Base-by-base conservation (phyloP, 2,797 vertebrate genomes). In the Xiphorhynchus erythropygius region DNA sequence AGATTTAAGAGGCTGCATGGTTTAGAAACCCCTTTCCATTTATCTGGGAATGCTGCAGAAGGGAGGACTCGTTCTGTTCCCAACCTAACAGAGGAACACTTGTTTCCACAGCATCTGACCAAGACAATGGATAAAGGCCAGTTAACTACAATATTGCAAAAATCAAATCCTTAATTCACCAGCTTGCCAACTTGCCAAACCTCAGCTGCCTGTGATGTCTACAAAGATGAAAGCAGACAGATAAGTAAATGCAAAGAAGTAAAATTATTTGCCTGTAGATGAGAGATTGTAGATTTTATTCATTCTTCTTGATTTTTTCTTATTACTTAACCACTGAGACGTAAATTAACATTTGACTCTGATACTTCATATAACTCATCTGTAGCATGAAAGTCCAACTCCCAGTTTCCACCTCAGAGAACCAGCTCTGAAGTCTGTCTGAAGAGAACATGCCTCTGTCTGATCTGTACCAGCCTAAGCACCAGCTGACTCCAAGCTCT, bases 261-360 rank as follows among this genome's bases (percentile, higher is more conserved):
- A 65, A 63, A 86, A 95, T 87, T 79, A 91, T 92, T 89, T 92
- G 90, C 94, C 83, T 89, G 71, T 87, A 91, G 60, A 94, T 84
- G 56, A 91, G 63, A 94, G 76, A 75, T 18, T 47, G 23, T 17
- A 87, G 46, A 64, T 76, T 85, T 87, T 89, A 76, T 79, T 93
- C 59, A 74, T 67, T 77, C 64, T 69, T 55, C 85, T 67, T 93
- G 68, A 90, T 84, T 94, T 93, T 90, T 87, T 90, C 67, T 49
- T 86, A 52, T 67, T 92, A 91, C 69, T 95, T 92, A 90, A 84
- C 87, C 32, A 63, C 62, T 0, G 10, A 86, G 73, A 94, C 44
- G 68, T 46, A 93, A 93, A 95, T 91, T 87, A 91, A 87, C 63
- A 63, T 84, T 70, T 93, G 79, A 86, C 82, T 92, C 60, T 62